Evolutionary conservation across 35 echinoderm and acorn worm genomes (phyloP), one percentile per base, ranked within the genome.

Genomic region (Ophioderma brevispina): DNA sequence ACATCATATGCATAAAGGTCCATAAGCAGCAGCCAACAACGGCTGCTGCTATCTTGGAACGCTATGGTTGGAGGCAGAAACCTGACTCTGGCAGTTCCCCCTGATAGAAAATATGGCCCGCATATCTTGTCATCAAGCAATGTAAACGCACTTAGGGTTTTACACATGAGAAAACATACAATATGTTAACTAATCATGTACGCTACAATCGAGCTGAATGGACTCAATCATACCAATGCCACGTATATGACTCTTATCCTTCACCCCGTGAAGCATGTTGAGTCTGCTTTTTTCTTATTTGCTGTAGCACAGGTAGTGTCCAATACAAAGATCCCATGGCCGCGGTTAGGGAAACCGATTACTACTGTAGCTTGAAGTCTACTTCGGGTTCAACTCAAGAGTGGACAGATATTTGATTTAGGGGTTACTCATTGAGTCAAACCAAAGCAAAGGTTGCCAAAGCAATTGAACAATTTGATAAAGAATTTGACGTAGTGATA

Each of bases 1-100:
- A 70, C 59, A 75, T 96, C 28, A 90, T 96, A 25, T 96, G 84
- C 50, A 76, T 96, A 18, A 96, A 96, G 76, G 92, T 90, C 13
- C 94, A 96, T 55, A 96, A 96, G 86, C n/a, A n/a, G 84, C 94
- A 8, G 94, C 89, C 0, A 96, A 92, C 90, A 32, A 96, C 94
- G 32, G 50, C 82, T 3, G 94, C 90, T 17, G 88, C 94, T 39
- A 92, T 96, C 35, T 76, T 96, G 25, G 84, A 96, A 34, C 38
- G 94, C 23, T 96, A 84, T 81, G 94, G 94, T 35, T 96, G 76
- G 56, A 80, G 36, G 33, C 85, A 79, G n/a, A 35, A 96, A 96
- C 75, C 75, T 92, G 77, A 76, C 85, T 6, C 89, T 96, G 41
- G 90, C 81, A 15, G 79, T 92, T 21, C 90, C 85, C 31, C 87